Conservation (phyloP, 2,888 invertebrate species). For the Ophioninae sp. region DNA sequence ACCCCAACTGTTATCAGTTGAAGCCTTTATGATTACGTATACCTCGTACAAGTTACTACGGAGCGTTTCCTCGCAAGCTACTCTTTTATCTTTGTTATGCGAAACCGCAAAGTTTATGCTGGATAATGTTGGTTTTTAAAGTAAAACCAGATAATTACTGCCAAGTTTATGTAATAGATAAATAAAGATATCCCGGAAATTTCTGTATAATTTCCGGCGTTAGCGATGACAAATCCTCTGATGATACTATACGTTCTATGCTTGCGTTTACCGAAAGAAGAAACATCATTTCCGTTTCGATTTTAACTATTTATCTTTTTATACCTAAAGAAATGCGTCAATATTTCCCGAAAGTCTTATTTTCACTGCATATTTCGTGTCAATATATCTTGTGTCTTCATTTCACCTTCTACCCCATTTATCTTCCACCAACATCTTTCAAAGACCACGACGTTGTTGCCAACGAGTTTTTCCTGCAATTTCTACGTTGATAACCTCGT, state of each 20-base stretch:
- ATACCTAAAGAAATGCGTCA: conserved; percentile 1
- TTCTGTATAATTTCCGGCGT: conserved; percentile 55
- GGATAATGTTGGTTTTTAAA: conserved; percentile 35
- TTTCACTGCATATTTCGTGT: conserved; percentile 42
- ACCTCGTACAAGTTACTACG: neutral
- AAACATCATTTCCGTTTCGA: conserved; percentile 28
- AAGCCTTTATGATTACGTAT: neutral
- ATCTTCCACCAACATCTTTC: conserved; percentile 6
- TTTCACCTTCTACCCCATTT: neutral
- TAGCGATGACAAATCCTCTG: conserved; percentile 55
- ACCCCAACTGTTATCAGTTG: conserved; percentile 1
- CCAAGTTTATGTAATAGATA: conserved; percentile 11
- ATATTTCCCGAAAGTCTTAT: conserved; percentile 19
- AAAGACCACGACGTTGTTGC: neutral
- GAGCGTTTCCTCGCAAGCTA: neutral
- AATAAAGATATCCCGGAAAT: conserved; percentile 34
- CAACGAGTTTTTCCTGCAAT: neutral
- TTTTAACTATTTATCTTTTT: conserved; percentile 21
- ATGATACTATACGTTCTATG: conserved; percentile 54
- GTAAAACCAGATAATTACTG: conserved; percentile 22
- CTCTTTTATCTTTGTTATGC: neutral
- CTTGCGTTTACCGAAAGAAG: conserved; percentile 26
- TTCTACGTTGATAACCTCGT: conserved; percentile 20
- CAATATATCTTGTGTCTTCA: conserved; percentile 44
- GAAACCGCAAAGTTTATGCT: conserved; percentile 42